Base-by-base conservation (phyloP, 2,888 invertebrate species). In the Cosmia trapezina region DNA sequence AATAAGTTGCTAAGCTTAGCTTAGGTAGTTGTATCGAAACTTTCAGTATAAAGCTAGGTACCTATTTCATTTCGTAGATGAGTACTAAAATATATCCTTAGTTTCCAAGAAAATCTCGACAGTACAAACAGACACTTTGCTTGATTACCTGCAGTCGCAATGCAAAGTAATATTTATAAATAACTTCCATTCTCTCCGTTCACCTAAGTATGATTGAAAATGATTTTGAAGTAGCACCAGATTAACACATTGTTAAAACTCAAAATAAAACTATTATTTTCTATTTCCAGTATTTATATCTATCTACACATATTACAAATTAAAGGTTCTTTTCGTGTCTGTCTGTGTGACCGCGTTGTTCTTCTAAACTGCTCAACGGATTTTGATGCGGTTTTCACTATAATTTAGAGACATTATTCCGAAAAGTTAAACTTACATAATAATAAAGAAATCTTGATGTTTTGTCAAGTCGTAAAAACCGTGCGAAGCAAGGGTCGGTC, bases 151-250 rank as follows among this genome's bases (percentile, higher is more conserved):
- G 54, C 56, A 71, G 60, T 64, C 37, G 4, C n/a, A 41, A 59
- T 28, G 28, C 28, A 28, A 28, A 72, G 17, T n/a, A 47, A 28
- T 63, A 43, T 37, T 54, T 74, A 22, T 68, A 61, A 74, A 80
- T 47, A 61, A 47, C 37, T 41, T 66, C 47, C 22, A n/a, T 47
- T 65, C 41, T 57, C 63, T 49, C 22, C 19, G 33, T 19, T 9
- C 41, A 17, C 54, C 49, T 64, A 61, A 80, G 53, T 61, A 67
- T 78, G 51, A 78, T 56, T 75, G 45, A 81, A 76, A 76, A 68
- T 62, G 17, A 47, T 45, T 73, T 64, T 53, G 47, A 70, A 69
- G n/a, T 9, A 53, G 5, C 8, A 17, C 3, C 33, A n/a, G n/a
- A 51, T n/a, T 28, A 28, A 28, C 28, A 28, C 28, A 28, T 28